phyloP scores from a whole-genome alignment of 2,797 vertebrate genomes.

The Hemitrygon akajei region DNA sequence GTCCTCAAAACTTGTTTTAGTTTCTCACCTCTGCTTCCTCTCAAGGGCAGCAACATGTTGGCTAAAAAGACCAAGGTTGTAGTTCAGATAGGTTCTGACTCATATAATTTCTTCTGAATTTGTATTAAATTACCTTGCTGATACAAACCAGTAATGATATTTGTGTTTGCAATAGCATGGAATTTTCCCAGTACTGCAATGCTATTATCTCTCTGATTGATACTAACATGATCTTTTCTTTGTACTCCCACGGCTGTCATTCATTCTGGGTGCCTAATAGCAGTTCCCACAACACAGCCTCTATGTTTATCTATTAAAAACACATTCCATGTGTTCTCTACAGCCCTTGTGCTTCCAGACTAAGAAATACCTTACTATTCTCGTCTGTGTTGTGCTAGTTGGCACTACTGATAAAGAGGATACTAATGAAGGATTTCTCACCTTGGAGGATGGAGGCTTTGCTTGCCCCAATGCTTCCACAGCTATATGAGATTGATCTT shows the following conservation, averaged over 20 bases:
- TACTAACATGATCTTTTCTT: conserved; percentile 2
- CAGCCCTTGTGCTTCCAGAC: not conserved
- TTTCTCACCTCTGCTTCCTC: not conserved
- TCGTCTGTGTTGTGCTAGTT: not conserved
- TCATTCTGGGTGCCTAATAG: not conserved
- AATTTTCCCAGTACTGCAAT: not conserved
- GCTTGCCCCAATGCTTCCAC: not conserved
- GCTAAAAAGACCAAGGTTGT: not conserved
- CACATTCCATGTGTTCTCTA: not conserved
- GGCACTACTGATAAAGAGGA: not conserved
- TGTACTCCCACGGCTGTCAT: conserved; percentile 16
- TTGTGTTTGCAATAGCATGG: conserved; percentile 8
- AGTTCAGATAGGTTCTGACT: not conserved
- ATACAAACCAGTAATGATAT: conserved; percentile 3
- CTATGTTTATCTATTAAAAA: not conserved
- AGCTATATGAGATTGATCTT: not conserved
- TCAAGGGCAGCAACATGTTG: conserved; percentile 8
- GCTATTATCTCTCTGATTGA: not conserved
- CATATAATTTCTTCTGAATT: not conserved
- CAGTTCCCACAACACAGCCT: not conserved
- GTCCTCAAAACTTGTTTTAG: not conserved
- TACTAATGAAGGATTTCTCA: not conserved
- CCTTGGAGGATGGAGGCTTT: not conserved
- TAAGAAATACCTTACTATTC: not conserved
- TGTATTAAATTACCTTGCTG: conserved; percentile 16